These are phyloP conservation scores for Mactromeris polynyma DNA, from an alignment of 2,888 invertebrate genomes.

Conservation along the genomic window DNA sequence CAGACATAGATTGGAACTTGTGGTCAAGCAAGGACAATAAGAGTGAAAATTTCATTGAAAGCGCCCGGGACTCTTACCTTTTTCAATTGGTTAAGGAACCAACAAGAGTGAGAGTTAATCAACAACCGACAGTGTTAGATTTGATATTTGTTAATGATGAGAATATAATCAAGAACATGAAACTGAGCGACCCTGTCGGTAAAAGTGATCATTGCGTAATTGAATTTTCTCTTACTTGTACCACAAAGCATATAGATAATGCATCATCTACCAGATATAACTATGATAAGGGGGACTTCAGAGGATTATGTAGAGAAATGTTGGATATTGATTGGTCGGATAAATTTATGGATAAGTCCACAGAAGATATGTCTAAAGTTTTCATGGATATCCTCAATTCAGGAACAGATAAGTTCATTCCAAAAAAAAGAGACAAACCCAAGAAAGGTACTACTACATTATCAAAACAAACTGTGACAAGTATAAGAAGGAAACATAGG, in stretches of 20 bases:
- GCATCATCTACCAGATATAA: neutral
- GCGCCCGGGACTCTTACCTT: constrained; percentile 29
- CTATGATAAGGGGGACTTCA: neutral
- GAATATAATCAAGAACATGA: constrained; percentile 31
- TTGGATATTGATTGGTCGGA: neutral
- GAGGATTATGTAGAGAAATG: neutral
- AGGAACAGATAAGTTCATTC: no score
- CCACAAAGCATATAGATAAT: neutral
- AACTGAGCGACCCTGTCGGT: constrained; percentile 26
- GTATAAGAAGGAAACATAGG: neutral
- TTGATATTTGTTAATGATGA: constrained; percentile 40
- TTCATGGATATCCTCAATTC: no score
- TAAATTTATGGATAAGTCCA: no score
- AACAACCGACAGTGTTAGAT: constrained; percentile 34
- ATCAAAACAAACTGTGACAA: no score
- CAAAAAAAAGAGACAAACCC: no score
- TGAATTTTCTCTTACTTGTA: neutral
- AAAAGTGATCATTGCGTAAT: constrained; percentile 46
- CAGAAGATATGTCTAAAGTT: no score
- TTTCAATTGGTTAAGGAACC: constrained; percentile 45
- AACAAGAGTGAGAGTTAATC: constrained; percentile 28
- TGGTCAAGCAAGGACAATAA: no score
- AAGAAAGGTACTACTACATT: no score
- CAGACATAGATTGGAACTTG: no score
- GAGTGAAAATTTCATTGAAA: constrained; percentile 47